These are phyloP conservation scores for Arion vulgaris DNA, from an alignment of 1,140 invertebrate species.

Conservation along the genomic window DNA sequence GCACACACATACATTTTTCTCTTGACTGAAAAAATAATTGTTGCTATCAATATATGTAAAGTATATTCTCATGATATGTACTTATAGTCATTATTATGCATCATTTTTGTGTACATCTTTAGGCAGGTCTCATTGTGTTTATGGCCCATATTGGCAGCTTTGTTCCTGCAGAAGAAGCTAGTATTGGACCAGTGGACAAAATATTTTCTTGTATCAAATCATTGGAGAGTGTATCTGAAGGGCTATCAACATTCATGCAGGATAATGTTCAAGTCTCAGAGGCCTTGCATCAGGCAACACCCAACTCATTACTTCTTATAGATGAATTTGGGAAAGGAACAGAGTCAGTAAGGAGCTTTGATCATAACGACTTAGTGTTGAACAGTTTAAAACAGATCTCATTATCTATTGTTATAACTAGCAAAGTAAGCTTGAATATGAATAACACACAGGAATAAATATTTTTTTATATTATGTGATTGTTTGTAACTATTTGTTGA, in stretches of 20 bases:
- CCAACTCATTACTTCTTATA: constrained; percentile 83
- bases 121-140: constrained; percentile 83
- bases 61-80: too few species aligned
- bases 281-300: constrained; percentile 78
- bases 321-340: constrained; percentile 96
- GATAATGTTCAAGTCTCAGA: constrained; percentile 87
- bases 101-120: too few species aligned
- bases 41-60: too few species aligned
- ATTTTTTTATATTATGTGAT: too few species aligned
- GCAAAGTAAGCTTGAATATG: too few species aligned
- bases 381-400: too few species aligned
- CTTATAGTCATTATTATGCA: too few species aligned
- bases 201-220: constrained; percentile 84
- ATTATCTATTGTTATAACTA: too few species aligned
- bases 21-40: too few species aligned
- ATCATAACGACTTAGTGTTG: neutral
- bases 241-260: constrained; percentile 88
- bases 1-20: too few species aligned
- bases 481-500: too few species aligned
- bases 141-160: constrained; percentile 91
- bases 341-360: constrained; percentile 74
- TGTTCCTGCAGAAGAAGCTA: constrained; percentile 85
- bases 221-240: constrained; percentile 82
- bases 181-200: constrained; percentile 80
- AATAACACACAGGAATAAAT: neutral